Evolutionary conservation across 2,797 vertebrate species (phyloP).

Genomic region (Oophaga sylvatica): DNA sequence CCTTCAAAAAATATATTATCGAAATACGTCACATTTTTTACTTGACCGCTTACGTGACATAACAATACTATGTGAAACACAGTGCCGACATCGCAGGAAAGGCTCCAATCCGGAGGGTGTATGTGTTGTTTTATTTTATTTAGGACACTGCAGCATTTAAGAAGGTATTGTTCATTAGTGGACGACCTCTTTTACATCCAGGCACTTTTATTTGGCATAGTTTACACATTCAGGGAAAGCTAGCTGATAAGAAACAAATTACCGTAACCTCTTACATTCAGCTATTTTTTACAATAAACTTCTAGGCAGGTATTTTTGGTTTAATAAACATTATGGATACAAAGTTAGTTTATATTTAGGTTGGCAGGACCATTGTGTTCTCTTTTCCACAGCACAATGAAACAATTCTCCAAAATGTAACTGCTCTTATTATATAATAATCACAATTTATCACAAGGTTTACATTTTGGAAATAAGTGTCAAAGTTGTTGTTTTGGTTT

Average conservation of each 20-base stretch:
- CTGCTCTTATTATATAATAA: neutral
- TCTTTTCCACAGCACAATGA: neutral
- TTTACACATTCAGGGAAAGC: neutral
- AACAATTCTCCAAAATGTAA: neutral
- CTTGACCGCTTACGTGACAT: too few relatives aligned
- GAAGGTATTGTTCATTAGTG: too few relatives aligned
- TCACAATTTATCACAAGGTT: neutral
- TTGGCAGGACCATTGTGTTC: neutral
- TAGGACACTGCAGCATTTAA: too few relatives aligned
- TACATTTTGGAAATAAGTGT: neutral
- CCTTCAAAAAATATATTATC: too few relatives aligned
- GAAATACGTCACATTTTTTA: too few relatives aligned
- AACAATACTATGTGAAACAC: too few relatives aligned
- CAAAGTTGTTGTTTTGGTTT: neutral
- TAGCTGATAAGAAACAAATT: neutral
- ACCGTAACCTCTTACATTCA: neutral
- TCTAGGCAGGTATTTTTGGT: neutral
- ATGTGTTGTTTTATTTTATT: too few relatives aligned
- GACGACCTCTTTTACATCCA: too few relatives aligned
- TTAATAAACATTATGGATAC: too few relatives aligned
- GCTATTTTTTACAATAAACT: neutral
- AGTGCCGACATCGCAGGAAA: too few relatives aligned
- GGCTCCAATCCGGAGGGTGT: too few relatives aligned
- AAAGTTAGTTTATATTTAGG: neutral
- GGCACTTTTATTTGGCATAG: too few relatives aligned